Evolutionary conservation across 1,140 invertebrate genomes (phyloP), one percentile per base, ranked within the genome.

Genomic region (Drosophila albomicans): DNA sequence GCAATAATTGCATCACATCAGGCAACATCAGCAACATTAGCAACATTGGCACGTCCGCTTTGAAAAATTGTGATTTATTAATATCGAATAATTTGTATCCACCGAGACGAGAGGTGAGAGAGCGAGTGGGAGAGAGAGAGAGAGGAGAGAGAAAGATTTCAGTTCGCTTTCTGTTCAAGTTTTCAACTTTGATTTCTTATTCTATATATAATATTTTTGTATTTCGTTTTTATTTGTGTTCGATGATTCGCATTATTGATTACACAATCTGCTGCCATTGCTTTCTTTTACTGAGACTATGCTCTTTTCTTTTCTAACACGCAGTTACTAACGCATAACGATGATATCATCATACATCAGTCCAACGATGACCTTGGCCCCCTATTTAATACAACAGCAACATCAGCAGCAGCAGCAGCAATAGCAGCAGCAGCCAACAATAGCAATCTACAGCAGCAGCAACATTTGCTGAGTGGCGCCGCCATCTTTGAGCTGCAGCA

Each of bases 51-150:
- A 41, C 63, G 77, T 61, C 62, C 71, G 54, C 66, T 58, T 81
- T 81, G 65, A 92, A 91, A 90, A 91, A 92, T 91, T 92, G 88
- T 92, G 91, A 92, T 92, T 79, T 91, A 61, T 77, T 92, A 79
- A 91, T 92, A 90, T 78, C 91, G 62, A 92, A 91, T 89, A 91
- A 92, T 88, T 74, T 91, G 61, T 91, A 92, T 85, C 91, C 92
- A 88, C 92, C 91, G 85, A 91, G 86, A 91, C 78, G 91, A 86
- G 91, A 92, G 91, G 91, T 92, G 64, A 90, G 72, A 8, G n/a
- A 2, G 20, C 43, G 8, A 8, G 5, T 10, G 52, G 20, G 20
- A 25, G 20, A 3, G 20, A 20, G 20, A 25, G 20, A 25, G 3
- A 3, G 20, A 25, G 20, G 20, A 25, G 20, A 25, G 20, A 25